Evolutionary conservation across 2,797 vertebrate species (phyloP).

Genomic region (Halcyon smyrnensis): DNA sequence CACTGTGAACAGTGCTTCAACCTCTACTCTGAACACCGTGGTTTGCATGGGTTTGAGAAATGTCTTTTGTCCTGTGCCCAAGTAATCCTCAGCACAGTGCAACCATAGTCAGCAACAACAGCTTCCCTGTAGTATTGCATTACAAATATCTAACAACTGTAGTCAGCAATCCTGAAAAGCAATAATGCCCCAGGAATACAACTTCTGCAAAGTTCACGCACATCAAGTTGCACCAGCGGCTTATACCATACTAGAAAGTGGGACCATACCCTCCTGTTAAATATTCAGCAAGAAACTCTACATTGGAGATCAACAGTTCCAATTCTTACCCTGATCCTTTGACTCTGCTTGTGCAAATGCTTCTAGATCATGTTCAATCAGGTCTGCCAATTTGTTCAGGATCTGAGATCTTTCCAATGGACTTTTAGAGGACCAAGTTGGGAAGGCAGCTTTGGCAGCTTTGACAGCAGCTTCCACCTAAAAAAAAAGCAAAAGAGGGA

Average conservation of each 20-base stretch:
- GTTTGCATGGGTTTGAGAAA: neutral
- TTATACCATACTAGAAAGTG: neutral
- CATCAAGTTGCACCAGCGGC: neutral
- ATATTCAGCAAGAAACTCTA: neutral
- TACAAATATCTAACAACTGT: neutral
- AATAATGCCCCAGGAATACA: neutral
- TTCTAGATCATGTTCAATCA: constrained; percentile 88
- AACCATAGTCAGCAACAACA: neutral
- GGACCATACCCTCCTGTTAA: neutral
- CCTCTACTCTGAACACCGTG: neutral
- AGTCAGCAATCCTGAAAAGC: neutral
- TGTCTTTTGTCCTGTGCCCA: neutral
- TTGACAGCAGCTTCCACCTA: constrained; percentile 90
- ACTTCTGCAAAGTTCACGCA: neutral
- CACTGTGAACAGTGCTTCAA: neutral
- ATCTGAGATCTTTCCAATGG: constrained; percentile 84
- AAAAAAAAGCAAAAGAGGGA: neutral
- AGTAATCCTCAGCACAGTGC: neutral
- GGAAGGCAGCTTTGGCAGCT: constrained; percentile 90
- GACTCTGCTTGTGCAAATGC: constrained; percentile 93
- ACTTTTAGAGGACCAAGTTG: constrained; percentile 86
- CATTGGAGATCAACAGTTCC: neutral
- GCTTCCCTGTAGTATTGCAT: neutral
- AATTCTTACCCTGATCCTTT: constrained; percentile 90
- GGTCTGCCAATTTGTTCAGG: constrained; percentile 88